These are phyloP conservation scores for Cebus imitator DNA, from an alignment of 2,113 vertebrate species.

Conservation along the genomic window DNA sequence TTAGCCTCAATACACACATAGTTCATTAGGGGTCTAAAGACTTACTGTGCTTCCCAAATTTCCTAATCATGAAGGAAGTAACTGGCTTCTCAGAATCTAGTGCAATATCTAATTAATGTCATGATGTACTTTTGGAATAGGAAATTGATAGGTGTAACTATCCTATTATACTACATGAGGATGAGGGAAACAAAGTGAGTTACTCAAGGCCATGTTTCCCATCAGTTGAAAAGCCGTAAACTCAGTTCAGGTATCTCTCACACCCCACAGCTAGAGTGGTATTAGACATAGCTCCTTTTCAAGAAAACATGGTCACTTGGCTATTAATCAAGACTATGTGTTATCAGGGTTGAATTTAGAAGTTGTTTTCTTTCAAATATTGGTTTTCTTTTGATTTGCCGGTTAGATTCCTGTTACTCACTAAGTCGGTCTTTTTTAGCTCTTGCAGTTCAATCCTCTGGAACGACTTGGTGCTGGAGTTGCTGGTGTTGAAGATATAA, in stretches of 20 bases:
- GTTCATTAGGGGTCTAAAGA: neutral
- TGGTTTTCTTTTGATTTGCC: neutral
- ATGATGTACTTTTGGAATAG: neutral
- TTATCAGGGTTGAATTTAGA: neutral
- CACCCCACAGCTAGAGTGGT: neutral
- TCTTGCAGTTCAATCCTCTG: constrained; percentile 96
- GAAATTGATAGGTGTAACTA: neutral
- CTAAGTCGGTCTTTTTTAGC: constrained; percentile 82
- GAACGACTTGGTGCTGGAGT: constrained; percentile 96
- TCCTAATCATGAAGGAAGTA: neutral
- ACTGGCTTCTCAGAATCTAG: neutral
- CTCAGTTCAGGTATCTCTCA: neutral
- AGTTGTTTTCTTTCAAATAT: neutral
- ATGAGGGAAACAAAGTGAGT: neutral
- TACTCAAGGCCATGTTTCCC: neutral
- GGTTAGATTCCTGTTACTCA: constrained; percentile 67
- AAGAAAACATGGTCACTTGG: neutral
- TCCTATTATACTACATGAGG: neutral
- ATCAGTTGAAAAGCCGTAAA: neutral
- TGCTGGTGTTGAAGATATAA: constrained; percentile 96
- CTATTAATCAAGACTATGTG: neutral
- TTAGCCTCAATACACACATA: neutral
- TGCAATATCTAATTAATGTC: neutral
- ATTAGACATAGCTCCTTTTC: neutral
- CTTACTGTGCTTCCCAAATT: neutral